Evolutionary conservation across 2,797 vertebrate genomes (phyloP).

Genomic region (Nyctibius grandis): DNA sequence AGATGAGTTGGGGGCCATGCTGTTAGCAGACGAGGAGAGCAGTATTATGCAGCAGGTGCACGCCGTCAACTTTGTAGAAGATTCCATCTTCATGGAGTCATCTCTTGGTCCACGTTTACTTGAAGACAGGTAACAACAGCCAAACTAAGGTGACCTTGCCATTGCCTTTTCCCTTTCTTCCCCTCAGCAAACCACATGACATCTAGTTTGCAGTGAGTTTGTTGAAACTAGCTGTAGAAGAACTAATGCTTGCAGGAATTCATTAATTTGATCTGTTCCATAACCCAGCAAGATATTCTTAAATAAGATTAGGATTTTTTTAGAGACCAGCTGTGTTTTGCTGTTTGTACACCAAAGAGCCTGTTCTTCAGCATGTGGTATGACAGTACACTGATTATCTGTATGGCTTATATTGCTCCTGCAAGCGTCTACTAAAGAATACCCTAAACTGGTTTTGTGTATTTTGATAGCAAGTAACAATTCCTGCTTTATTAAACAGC

Average conservation of each 20-base stretch:
- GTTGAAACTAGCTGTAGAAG: conserved; percentile 33
- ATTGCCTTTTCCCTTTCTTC: conserved; percentile 39
- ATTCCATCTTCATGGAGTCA: conserved; percentile 89
- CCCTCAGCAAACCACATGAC: conserved; percentile 13
- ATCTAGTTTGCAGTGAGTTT: conserved; percentile 9
- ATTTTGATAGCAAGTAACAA: conserved; percentile 17
- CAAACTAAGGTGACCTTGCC: conserved; percentile 28
- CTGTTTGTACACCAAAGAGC: conserved; percentile 33
- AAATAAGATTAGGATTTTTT: conserved; percentile 9
- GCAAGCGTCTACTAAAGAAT: not conserved
- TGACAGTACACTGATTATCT: not conserved
- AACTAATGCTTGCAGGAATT: conserved; percentile 67
- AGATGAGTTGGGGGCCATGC: conserved; percentile 79
- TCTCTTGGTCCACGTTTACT: conserved; percentile 76
- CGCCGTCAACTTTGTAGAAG: conserved; percentile 80
- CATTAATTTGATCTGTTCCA: not conserved
- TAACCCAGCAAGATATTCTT: conserved; percentile 36
- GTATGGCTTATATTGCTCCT: not conserved
- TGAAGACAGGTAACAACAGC: conserved; percentile 83
- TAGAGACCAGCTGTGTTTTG: not conserved
- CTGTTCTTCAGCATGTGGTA: not conserved
- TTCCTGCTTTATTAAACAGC: conserved; percentile 22
- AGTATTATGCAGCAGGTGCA: conserved; percentile 85
- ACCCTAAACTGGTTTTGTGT: not conserved
- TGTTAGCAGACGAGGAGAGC: conserved; percentile 83